phyloP scores from a whole-genome alignment of 2,113 vertebrate genomes.

The Speoplatyrhinus poulsoni region DNA sequence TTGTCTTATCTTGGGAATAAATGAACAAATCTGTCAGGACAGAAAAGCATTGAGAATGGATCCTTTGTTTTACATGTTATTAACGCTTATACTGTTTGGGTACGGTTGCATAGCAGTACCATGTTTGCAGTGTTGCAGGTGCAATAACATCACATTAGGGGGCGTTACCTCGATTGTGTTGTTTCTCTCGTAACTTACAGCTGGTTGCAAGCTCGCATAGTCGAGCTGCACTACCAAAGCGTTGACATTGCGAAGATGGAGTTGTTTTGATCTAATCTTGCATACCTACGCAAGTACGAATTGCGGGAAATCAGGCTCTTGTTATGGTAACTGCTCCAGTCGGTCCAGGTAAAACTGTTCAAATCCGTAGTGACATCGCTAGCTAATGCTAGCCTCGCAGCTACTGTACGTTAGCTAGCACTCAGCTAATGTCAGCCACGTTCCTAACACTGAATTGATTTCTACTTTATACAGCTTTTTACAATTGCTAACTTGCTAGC shows the following conservation, averaged over 20 bases:
- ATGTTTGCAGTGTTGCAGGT: not conserved
- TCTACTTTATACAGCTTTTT: not conserved
- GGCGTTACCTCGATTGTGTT: not conserved
- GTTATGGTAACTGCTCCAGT: conserved; percentile 60
- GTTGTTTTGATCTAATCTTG: conserved; percentile 56
- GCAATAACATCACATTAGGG: not conserved
- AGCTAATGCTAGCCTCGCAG: conserved; percentile 14
- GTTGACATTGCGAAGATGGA: conserved; percentile 70
- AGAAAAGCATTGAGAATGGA: no score
- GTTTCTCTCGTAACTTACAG: not conserved
- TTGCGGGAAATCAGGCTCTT: conserved; percentile 39
- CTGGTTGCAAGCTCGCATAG: not conserved
- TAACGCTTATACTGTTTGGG: no score
- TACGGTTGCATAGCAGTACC: not conserved
- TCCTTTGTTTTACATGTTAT: no score
- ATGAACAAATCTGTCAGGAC: no score
- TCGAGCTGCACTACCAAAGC: conserved; percentile 44
- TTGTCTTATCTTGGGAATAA: no score
- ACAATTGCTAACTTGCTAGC: conserved; percentile 11
- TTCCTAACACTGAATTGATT: not conserved
- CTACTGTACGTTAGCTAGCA: conserved; percentile 28
- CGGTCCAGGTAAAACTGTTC: conserved; percentile 53
- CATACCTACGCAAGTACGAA: conserved; percentile 28
- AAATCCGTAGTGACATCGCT: not conserved
- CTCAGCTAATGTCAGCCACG: conserved; percentile 55